Conservation (phyloP, 30 jellyfish, hydroid and myxozoan genomes). For the Aurelia coerulea region DNA sequence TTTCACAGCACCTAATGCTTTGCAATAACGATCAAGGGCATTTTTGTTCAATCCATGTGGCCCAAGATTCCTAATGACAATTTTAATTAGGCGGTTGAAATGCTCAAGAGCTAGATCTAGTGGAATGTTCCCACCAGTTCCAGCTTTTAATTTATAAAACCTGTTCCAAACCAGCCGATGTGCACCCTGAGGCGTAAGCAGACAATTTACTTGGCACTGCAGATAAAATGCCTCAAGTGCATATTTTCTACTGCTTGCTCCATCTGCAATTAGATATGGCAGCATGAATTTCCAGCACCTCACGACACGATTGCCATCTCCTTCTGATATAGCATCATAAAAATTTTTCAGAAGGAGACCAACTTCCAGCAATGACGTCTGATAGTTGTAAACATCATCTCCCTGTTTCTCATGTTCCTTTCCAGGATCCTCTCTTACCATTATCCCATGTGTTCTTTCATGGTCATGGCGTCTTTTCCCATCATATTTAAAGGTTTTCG, state of each 20-base stretch:
- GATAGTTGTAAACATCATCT: conserved; percentile 6
- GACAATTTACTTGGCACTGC: conserved; percentile 2
- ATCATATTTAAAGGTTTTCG: conserved; percentile 21
- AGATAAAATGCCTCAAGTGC: conserved; percentile 19
- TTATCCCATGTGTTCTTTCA: conserved; percentile 18
- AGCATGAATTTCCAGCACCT: too few species aligned
- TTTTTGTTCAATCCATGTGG: not conserved
- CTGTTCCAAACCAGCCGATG: too few species aligned
- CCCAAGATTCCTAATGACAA: too few species aligned
- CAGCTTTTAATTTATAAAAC: not conserved
- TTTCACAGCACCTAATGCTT: not conserved
- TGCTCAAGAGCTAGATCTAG: too few species aligned
- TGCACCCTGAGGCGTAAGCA: not conserved
- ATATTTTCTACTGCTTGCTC: too few species aligned
- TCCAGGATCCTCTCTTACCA: not conserved
- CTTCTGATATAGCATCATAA: too few species aligned
- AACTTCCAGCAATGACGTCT: not conserved
- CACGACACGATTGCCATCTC: too few species aligned
- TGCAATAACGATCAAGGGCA: not conserved
- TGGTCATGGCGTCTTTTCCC: conserved; percentile 25
- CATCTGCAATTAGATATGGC: too few species aligned
- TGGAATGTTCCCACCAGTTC: too few species aligned
- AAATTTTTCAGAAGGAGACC: too few species aligned
- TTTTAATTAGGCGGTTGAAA: too few species aligned
- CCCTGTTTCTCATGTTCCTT: not conserved